Base-by-base conservation (phyloP, 2,888 invertebrate species). In the Emmelina monodactyla region DNA sequence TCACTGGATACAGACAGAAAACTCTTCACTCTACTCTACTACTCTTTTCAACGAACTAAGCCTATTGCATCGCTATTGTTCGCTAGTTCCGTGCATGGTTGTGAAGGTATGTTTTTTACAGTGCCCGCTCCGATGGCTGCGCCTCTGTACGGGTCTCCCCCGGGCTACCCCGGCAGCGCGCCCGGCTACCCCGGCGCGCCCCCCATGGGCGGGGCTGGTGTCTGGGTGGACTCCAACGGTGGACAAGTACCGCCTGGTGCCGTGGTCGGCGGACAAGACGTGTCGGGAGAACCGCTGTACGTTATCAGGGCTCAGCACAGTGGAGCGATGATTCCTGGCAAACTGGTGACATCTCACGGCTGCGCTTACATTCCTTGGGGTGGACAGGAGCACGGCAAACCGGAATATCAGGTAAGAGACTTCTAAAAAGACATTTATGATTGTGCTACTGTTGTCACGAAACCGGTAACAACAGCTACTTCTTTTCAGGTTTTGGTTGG, bases 331-430 rank as follows among this genome's bases (percentile, higher is more conserved):
- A 79, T 94, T 44, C 93, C 94, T 32, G 94, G 94, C 35, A 93
- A 94, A 67, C 64, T 91, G 28, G 83, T 88, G 35, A 83, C 88
- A 4, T 86, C 89, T 10, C 93, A 94, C 55, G 88, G 88, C 15
- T 86, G 87, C 28, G 86, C 88, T 11, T 93, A 90, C 56, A 69
- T 93, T 2, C 82, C 93, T 13, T 94, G 91, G 89, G 93, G 92
- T 2, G 92, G 93, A 12, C 76, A 69, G 22, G 94, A 94, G 56
- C 88, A 92, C 47, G 85, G 86, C 37, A 88, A 89, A 56, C 61
- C 75, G 11, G 82, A 88, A 41, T 94, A 93, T 55, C 89, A 94
- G 82, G 88, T 87, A 47, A 33, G 46, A 44, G n/a, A n/a, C 3
- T 25, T n/a, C 25, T 10, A 7, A n/a, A n/a, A n/a, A n/a, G n/a